These are phyloP conservation scores for Gisinianus flammeolus DNA, from an alignment of 2,888 invertebrate species.

Conservation along the genomic window DNA sequence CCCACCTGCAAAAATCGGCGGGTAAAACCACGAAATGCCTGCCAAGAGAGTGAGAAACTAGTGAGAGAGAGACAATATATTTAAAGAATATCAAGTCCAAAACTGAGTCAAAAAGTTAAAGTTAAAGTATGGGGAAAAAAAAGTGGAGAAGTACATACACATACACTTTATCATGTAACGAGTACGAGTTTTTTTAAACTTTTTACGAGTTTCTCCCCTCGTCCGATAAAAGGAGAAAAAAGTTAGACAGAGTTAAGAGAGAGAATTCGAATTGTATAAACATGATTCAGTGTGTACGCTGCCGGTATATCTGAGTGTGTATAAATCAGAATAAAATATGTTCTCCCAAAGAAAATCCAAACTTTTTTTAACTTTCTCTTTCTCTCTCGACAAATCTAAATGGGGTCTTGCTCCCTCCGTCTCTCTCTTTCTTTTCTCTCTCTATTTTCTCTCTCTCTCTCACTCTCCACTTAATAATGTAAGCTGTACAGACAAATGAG, in stretches of 20 bases:
- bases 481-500: neutral
- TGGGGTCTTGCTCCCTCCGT: neutral
- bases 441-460: neutral
- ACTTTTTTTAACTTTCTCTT: neutral
- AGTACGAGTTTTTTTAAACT: neutral
- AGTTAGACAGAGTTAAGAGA: neutral
- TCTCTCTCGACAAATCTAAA: conserved; percentile 4
- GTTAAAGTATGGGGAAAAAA: too few relatives aligned
- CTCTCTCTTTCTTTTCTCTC: neutral
- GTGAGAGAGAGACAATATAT: too few relatives aligned
- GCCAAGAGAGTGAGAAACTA: too few relatives aligned
- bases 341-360: neutral
- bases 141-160: too few relatives aligned
- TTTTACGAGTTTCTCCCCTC: neutral
- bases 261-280: too few relatives aligned
- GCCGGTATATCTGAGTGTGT: neutral
- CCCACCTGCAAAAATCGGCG: too few relatives aligned
- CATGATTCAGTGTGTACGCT: too few relatives aligned
- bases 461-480: too few relatives aligned
- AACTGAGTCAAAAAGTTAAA: too few relatives aligned
- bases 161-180: neutral
- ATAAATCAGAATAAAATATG: conserved; percentile 8
- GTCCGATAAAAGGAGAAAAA: neutral
- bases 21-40: too few relatives aligned
- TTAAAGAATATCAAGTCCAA: too few relatives aligned